These are phyloP conservation scores for Pterocles gutturalis DNA, from an alignment of 2,113 vertebrate genomes.

Conservation along the genomic window DNA sequence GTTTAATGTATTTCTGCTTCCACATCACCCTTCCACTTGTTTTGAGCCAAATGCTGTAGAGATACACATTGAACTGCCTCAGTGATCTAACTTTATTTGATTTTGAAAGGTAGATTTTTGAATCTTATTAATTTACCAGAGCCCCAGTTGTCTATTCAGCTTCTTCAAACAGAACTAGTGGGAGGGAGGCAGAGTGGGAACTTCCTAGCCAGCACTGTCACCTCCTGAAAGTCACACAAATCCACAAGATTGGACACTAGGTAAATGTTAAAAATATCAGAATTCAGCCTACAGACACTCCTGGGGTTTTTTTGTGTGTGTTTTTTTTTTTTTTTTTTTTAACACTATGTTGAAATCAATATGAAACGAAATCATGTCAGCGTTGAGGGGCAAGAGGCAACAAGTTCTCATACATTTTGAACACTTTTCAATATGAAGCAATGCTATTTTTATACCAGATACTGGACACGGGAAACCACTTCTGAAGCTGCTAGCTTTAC, in stretches of 20 bases:
- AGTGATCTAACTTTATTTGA: neutral
- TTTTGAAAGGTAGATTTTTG: neutral
- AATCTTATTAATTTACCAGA: neutral
- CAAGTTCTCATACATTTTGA: neutral
- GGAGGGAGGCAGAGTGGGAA: neutral
- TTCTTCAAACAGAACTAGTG: neutral
- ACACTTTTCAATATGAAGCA: neutral
- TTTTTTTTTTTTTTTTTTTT: neutral
- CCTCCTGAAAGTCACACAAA: neutral
- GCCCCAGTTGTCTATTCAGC: neutral
- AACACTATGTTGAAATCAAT: neutral
- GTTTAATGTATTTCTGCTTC: neutral
- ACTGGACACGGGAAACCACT: neutral
- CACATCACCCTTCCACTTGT: neutral
- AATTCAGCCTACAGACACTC: neutral
- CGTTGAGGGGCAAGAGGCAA: neutral
- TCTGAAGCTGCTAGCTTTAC: neutral
- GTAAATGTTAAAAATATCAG: neutral
- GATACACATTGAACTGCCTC: neutral
- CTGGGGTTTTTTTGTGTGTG: accelerated
- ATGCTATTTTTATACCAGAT: neutral
- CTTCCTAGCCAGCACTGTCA: neutral
- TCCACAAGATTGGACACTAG: neutral
- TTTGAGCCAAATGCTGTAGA: neutral
- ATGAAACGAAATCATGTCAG: neutral